Percentiles rank a stretch among this genome's conserved stretches.
These are phyloP conservation scores for Platalea minor DNA, from an alignment of 2,797 vertebrate genomes.

Conservation along the genomic window DNA sequence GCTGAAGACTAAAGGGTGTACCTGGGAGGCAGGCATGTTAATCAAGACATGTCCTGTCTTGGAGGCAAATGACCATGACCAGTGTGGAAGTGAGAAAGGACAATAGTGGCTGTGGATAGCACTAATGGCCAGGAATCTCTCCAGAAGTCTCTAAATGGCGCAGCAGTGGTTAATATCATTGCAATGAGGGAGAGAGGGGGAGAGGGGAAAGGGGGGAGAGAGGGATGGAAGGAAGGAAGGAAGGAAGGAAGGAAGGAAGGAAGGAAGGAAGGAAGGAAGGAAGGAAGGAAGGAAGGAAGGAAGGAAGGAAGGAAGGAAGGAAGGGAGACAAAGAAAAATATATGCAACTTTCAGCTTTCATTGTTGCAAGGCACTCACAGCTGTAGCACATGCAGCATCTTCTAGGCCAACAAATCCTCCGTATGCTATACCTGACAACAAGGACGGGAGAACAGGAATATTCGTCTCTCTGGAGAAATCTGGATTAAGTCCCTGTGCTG, in stretches of 20 bases:
- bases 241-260: too few species aligned
- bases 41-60: background rate
- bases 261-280: too few species aligned
- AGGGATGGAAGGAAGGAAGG: too few species aligned
- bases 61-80: background rate
- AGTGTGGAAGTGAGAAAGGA: background rate
- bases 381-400: background rate
- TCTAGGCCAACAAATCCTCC: background rate
- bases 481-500: background rate
- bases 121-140: background rate
- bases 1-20: background rate
- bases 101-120: background rate
- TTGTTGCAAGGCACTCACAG: background rate
- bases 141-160: background rate
- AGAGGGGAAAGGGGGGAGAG: background rate
- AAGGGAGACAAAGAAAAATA: background rate
- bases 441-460: background rate
- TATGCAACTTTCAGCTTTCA: background rate
- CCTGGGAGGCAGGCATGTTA: background rate
- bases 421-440: background rate
- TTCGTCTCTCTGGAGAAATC: background rate
- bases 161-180: background rate
- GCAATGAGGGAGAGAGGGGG: background rate
- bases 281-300: background rate
- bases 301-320: too few species aligned